A percentile compares a stretch with the other conserved stretches of the same genome.
Evolutionary conservation across 2,797 vertebrate species (phyloP).

Genomic region (Chelon labrosus): DNA sequence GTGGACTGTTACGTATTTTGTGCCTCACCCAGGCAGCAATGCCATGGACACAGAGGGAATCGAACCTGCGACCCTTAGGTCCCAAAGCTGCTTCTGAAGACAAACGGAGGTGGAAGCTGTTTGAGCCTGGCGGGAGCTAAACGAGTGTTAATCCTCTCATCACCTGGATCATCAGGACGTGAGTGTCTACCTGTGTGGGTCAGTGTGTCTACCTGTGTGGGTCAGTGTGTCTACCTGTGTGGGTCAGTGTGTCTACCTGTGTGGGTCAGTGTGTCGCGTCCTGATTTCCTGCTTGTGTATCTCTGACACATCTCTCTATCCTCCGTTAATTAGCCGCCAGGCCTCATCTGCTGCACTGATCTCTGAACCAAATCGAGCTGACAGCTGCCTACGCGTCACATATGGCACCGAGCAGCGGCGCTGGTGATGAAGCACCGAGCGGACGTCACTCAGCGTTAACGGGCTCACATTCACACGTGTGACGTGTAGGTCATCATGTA

Average conservation of each 20-base stretch:
- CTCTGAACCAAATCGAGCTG: constrained; percentile 29
- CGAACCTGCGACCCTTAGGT: no score
- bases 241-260: not conserved
- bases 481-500: not conserved
- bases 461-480: not conserved
- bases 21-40: no score
- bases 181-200: not conserved
- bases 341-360: constrained; percentile 32
- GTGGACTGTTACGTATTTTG: no score
- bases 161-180: no score
- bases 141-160: no score
- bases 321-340: constrained; percentile 39
- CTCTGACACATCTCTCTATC: constrained; percentile 20
- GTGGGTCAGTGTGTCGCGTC: constrained; percentile 3
- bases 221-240: constrained; percentile 7
- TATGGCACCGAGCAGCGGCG: constrained; percentile 18
- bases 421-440: not conserved
- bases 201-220: not conserved
- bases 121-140: no score
- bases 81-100: no score
- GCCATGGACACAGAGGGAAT: no score
- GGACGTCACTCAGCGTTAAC: constrained; percentile 2
- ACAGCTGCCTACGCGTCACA: constrained; percentile 21
- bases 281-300: not conserved
- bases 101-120: no score